Base-by-base conservation (phyloP, 2,797 vertebrate genomes). In the Acrocephalus scirpaceus region DNA sequence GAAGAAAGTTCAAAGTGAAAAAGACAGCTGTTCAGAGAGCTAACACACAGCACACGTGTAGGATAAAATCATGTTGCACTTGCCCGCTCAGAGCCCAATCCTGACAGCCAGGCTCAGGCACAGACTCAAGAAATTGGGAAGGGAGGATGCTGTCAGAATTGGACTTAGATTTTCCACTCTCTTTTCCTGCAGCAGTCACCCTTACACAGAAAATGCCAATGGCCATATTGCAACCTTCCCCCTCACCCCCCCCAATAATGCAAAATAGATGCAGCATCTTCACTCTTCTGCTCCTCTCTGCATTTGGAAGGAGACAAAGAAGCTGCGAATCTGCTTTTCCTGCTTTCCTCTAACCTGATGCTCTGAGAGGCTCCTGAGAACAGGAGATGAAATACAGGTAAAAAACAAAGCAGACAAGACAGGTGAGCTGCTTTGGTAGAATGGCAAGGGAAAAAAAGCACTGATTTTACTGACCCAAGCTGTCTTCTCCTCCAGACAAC, bases 11-110 rank as follows among this genome's bases (percentile, higher is more conserved):
- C 9, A 22, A 74, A 86, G 40, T 7, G 25, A 66, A 44, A 67
- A 66, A 40, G 15, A 23, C 2, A 58, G 34, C 38, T 18, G 23
- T 15, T 40, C 44, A 47, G 42, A 61, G 20, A 61, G 14, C 11
- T 42, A 32, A 26, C 1, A 3, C 10, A 1, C 0, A 36, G 51
- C 29, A 18, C 30, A 45, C 0, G 0, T 1, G 1, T 3, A 40
- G 71, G 42, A 82, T 76, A 48, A 42, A 88, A 61, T 48, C 48
- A 30, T 51, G 44, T 23, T 92, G 74, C 73, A 26, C 65, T 80
- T 19, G 2, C 13, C 71, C 4, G 0, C 11, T 44, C 26, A 25
- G 32, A 88, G 13, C 48, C 34, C 0, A 0, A 42, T 87, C 45
- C 47, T 45, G 40, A 8, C 16, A 87, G 57, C 40, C 77, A 57